phyloP scores from a whole-genome alignment of 2,113 vertebrate genomes.

The Pseudopodoces humilis region DNA sequence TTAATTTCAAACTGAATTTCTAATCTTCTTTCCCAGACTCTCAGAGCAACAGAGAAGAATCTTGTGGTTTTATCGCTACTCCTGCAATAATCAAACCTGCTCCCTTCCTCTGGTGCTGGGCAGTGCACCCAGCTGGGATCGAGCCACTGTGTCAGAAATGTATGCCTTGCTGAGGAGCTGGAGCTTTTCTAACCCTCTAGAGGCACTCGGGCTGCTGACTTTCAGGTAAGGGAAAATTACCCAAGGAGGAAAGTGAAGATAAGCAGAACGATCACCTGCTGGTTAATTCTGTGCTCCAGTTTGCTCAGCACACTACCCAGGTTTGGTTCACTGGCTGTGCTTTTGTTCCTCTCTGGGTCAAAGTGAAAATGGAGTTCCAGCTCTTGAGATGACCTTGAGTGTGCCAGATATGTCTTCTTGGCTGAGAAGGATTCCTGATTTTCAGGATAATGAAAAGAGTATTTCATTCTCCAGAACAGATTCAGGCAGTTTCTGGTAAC shows the following conservation, averaged over 20 bases:
- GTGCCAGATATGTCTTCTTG: not conserved
- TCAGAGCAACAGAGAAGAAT: slow-evolving; percentile 81
- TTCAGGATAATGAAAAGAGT: not conserved
- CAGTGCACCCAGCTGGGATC: slow-evolving; percentile 78
- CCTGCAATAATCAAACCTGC: slow-evolving; percentile 69
- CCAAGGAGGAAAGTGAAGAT: not conserved
- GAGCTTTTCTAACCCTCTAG: slow-evolving; percentile 75
- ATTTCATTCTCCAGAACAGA: not conserved
- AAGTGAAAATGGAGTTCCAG: not conserved
- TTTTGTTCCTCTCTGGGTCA: not conserved
- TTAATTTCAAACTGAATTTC: slow-evolving; percentile 60
- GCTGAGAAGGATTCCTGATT: not conserved
- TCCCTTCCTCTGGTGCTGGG: slow-evolving; percentile 82
- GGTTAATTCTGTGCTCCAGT: not conserved
- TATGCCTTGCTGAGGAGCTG: slow-evolving; percentile 75
- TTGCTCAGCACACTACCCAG: not conserved
- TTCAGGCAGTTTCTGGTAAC: not conserved
- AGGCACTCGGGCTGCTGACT: slow-evolving; percentile 84
- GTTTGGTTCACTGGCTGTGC: not conserved
- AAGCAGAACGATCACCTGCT: not conserved
- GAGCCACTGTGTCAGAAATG: slow-evolving; percentile 76
- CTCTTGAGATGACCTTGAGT: not conserved
- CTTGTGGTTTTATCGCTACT: slow-evolving; percentile 82
- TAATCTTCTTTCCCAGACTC: slow-evolving; percentile 75
- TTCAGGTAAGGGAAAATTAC: slow-evolving; percentile 69